Conservation (phyloP, 2,797 vertebrate genomes). For the Threskiornis aethiopicus region DNA sequence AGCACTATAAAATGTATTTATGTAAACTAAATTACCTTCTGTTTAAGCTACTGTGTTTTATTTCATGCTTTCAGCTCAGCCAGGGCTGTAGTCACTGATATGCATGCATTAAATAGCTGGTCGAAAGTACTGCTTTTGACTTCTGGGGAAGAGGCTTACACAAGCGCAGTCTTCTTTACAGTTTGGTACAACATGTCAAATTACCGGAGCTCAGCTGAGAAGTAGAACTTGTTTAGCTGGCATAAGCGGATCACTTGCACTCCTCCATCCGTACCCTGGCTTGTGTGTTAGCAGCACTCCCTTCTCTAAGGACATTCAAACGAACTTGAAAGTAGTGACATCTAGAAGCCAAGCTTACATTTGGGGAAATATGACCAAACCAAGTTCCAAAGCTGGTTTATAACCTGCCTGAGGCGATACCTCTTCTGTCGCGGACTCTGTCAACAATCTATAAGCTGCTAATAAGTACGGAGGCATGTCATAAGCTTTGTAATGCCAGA, state of each 20-base stretch:
- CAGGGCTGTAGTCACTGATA: neutral
- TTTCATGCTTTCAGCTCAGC: neutral
- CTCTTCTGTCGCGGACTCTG: neutral
- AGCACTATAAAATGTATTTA: neutral
- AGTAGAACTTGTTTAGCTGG: neutral
- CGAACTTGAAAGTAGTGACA: neutral
- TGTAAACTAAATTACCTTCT: neutral
- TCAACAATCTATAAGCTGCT: neutral
- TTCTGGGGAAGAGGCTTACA: neutral
- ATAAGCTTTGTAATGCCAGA: neutral
- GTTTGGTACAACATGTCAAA: neutral
- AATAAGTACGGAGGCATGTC: neutral
- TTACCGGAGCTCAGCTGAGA: neutral
- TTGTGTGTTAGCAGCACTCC: neutral
- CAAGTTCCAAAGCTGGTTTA: neutral
- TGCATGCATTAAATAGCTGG: neutral
- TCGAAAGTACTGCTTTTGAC: neutral
- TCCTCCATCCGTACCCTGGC: neutral
- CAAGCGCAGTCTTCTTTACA: neutral
- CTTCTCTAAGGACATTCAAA: neutral
- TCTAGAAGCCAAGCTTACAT: neutral
- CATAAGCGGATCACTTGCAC: neutral
- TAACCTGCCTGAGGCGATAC: neutral
- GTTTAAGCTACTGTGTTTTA: neutral
- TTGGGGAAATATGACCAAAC: neutral